These are phyloP conservation scores for Uria aalge DNA, from an alignment of 2,113 vertebrate species.

Conservation along the genomic window DNA sequence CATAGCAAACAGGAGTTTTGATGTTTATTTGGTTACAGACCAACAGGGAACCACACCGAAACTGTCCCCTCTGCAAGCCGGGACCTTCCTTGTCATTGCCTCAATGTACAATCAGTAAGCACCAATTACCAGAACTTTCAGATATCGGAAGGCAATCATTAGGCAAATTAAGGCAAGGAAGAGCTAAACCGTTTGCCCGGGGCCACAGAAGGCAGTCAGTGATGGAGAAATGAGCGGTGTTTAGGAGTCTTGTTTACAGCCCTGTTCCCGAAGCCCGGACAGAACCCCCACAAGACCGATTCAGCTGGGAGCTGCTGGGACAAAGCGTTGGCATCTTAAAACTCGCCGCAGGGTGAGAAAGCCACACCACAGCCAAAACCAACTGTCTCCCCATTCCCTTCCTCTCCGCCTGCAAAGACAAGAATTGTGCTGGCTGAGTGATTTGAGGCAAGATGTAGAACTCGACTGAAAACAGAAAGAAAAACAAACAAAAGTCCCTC, in stretches of 20 bases:
- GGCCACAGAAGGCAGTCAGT: background rate
- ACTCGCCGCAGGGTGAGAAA: background rate
- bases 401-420: background rate
- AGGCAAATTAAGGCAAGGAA: background rate
- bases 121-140: background rate
- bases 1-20: background rate
- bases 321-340: background rate
- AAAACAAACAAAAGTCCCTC: background rate
- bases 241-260: background rate
- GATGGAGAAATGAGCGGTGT: background rate
- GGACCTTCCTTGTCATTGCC: background rate
- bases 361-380: background rate
- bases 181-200: background rate
- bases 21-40: background rate
- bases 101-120: background rate
- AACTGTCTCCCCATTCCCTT: background rate
- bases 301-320: rapidly evolving
- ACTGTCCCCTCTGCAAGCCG: background rate
- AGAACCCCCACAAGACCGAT: background rate
- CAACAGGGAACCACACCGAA: background rate
- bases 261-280: background rate
- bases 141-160: background rate
- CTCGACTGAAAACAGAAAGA: background rate
- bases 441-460: background rate
- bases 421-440: background rate